Evolutionary conservation across 2,113 vertebrate species (phyloP).

Genomic region (Psilopsiagon aurifrons): DNA sequence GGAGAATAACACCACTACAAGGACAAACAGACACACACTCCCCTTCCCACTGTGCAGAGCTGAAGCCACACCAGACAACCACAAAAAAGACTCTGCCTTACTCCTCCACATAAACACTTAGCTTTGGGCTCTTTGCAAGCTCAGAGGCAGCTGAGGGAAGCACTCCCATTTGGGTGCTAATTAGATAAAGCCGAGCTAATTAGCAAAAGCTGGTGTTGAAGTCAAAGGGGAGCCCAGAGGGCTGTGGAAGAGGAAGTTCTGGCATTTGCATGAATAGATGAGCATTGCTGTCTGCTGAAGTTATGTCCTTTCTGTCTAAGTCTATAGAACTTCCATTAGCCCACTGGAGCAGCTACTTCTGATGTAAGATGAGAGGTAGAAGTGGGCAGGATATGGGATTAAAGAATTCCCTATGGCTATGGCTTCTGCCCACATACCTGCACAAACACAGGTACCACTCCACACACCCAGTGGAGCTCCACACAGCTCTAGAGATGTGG

Average conservation of each 20-base stretch:
- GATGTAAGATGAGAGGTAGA: background rate
- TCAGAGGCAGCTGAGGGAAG: background rate
- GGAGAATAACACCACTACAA: fast-evolving
- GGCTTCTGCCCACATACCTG: background rate
- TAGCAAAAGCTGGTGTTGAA: background rate
- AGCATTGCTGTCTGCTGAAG: background rate
- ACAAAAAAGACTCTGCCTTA: fast-evolving
- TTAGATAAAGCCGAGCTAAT: background rate
- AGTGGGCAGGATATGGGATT: fast-evolving
- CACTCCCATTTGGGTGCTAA: background rate
- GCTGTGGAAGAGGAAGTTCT: background rate
- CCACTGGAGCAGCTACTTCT: fast-evolving
- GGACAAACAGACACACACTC: background rate
- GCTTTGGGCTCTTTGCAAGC: background rate
- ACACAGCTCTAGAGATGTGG: too few species aligned
- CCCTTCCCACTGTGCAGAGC: fast-evolving
- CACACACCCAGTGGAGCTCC: fast-evolving
- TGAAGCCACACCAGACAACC: fast-evolving
- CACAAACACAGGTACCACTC: background rate
- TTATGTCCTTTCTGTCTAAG: too few species aligned
- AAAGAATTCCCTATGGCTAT: background rate
- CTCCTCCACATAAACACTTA: background rate
- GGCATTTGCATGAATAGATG: fast-evolving
- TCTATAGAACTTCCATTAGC: background rate
- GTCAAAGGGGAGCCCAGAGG: background rate